Conservation (phyloP, 1,140 invertebrate genomes). For the Cephus cinctus region DNA sequence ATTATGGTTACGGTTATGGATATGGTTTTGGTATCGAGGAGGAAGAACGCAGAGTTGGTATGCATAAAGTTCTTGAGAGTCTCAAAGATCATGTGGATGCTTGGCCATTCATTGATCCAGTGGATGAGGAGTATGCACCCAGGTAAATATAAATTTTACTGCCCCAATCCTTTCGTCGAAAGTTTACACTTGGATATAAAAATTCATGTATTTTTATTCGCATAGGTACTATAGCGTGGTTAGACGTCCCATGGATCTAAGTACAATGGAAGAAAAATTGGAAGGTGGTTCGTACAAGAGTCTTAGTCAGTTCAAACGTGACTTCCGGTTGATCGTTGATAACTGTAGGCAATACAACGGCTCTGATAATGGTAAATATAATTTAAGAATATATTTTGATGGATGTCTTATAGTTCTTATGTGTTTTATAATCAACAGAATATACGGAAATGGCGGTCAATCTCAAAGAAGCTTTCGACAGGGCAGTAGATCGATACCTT, state of each 20-base stretch:
- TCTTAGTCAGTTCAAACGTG: constrained; percentile 77
- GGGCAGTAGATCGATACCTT: constrained; percentile 76
- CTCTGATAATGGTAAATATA: constrained; percentile 77
- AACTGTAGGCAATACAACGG: constrained; percentile 92
- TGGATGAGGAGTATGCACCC: constrained; percentile 88
- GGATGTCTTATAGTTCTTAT: not conserved
- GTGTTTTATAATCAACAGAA: constrained; percentile 61
- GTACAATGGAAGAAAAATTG: constrained; percentile 84
- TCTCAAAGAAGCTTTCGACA: constrained; percentile 75
- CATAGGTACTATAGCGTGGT: constrained; percentile 57
- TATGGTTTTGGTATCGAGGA: constrained; percentile 56
- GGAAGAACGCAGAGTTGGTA: constrained; percentile 81
- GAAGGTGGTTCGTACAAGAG: constrained; percentile 78
- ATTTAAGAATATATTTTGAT: constrained; percentile 4
- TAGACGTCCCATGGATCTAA: constrained; percentile 79
- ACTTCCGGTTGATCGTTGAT: constrained; percentile 87
- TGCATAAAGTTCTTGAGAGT: constrained; percentile 85
- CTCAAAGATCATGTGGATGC: constrained; percentile 84
- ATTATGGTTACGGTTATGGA: constrained; percentile 38
- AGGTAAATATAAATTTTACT: constrained; percentile 55
- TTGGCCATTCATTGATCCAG: constrained; percentile 89
- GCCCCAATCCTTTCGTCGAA: not conserved
- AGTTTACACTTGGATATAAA: not conserved
- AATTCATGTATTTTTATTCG: constrained; percentile 23
- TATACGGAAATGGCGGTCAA: constrained; percentile 87